Conservation (phyloP, 2,797 vertebrate species). For the Gymnothorax reevesii region DNA sequence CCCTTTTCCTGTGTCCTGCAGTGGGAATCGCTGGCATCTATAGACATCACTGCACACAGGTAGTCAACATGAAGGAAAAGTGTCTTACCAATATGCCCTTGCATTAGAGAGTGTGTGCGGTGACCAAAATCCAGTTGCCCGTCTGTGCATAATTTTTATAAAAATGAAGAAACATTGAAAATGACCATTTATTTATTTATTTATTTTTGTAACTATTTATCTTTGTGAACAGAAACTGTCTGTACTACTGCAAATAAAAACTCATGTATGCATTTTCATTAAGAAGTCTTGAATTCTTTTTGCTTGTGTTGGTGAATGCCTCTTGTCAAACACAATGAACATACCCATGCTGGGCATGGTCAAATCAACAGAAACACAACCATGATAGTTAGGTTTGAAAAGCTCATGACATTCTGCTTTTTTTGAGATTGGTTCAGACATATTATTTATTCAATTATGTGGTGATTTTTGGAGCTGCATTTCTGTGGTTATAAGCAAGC, state of each 20-base stretch:
- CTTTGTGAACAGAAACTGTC: not conserved
- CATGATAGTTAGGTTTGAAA: no score
- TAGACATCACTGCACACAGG: not conserved
- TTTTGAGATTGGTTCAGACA: no score
- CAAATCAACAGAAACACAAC: no score
- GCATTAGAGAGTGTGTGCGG: not conserved
- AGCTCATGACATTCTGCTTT: no score
- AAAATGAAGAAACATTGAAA: not conserved
- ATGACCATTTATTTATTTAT: not conserved
- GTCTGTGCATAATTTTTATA: not conserved
- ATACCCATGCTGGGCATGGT: no score
- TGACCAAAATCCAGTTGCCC: not conserved
- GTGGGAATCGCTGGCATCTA: not conserved
- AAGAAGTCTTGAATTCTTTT: not conserved
- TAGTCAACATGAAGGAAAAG: not conserved
- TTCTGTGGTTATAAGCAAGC: no score
- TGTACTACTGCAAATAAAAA: not conserved
- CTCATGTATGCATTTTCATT: not conserved
- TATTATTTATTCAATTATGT: no score
- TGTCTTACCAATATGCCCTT: not conserved
- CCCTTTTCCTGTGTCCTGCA: not conserved
- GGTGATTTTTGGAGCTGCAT: no score
- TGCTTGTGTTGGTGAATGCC: not conserved
- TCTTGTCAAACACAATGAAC: not conserved
- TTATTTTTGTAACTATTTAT: not conserved